Percentiles rank a stretch among this genome's conserved stretches.
Evolutionary conservation across 2,888 invertebrate species (phyloP).

Genomic region (Bembecia ichneumoniformis): DNA sequence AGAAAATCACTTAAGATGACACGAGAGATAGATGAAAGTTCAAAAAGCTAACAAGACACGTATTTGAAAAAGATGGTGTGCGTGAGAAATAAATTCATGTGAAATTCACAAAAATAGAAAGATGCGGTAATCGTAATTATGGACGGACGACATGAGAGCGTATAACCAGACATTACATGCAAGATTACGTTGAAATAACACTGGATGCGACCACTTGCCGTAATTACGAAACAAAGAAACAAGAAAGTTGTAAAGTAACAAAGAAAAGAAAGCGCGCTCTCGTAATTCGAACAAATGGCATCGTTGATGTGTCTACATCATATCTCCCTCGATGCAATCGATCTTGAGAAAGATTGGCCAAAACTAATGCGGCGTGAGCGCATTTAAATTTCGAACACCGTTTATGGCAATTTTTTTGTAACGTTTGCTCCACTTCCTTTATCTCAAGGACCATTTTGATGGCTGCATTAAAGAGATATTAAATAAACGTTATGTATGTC

Average conservation of each 20-base stretch:
- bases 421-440: constrained; percentile 20
- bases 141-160: constrained; percentile 44
- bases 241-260: constrained; percentile 49
- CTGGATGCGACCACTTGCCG: constrained; percentile 35
- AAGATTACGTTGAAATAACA: constrained; percentile 47
- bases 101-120: constrained; percentile 35
- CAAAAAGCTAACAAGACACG: constrained; percentile 40
- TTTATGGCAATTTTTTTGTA: constrained; percentile 5
- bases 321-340: constrained; percentile 6
- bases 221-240: constrained; percentile 60
- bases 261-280: constrained; percentile 49
- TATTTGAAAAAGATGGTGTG: constrained; percentile 11
- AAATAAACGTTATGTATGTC: constrained; percentile 11
- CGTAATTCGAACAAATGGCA: constrained; percentile 40
- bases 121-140: constrained; percentile 51
- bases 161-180: constrained; percentile 41
- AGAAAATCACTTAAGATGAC: constrained; percentile 4
- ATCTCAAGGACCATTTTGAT: constrained; percentile 21
- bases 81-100: constrained; percentile 21
- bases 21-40: constrained; percentile 20
- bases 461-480: constrained; percentile 14
- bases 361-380: not conserved
- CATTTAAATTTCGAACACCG: not conserved
- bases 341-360: not conserved
- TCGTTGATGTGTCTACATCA: constrained; percentile 19